Evolutionary conservation across 2,113 vertebrate species (phyloP).

Genomic region (Ochotona curzoniae): DNA sequence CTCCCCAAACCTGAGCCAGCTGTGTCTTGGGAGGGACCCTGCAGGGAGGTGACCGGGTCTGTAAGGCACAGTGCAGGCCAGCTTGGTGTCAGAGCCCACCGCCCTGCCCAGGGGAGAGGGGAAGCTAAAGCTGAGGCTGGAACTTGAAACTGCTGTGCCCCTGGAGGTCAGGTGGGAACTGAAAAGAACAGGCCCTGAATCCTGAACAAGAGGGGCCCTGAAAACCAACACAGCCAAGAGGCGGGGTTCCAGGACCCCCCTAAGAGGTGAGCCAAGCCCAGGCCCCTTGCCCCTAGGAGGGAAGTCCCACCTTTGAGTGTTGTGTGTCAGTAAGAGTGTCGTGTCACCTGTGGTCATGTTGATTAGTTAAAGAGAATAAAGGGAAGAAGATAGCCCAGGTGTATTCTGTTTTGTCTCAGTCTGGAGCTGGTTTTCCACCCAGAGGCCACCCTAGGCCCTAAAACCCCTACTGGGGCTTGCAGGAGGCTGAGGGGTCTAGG

Average conservation of each 20-base stretch:
- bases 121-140: constrained; percentile 40
- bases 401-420: constrained; percentile 52
- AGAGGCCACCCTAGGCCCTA: neutral
- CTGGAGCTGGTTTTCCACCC: neutral
- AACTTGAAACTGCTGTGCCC: constrained; percentile 49
- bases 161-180: constrained; percentile 58
- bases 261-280: constrained; percentile 15
- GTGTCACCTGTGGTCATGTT: constrained; percentile 79
- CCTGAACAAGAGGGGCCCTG: constrained; percentile 6
- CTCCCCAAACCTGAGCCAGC: neutral
- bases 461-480: neutral
- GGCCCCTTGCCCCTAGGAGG: neutral
- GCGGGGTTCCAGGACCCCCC: neutral
- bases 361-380: constrained; percentile 82
- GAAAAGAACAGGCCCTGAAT: constrained; percentile 14
- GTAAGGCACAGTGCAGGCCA: neutral
- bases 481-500: neutral
- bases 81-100: neutral
- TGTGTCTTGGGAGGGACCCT: neutral
- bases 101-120: neutral
- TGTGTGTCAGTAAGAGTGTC: constrained; percentile 75
- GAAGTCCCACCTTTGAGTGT: constrained; percentile 76
- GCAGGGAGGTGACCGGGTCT: neutral
- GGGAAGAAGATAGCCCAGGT: constrained; percentile 71
- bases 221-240: constrained; percentile 40